Evolutionary conservation across 2,113 vertebrate species (phyloP).

Genomic region (Ochotona princeps): DNA sequence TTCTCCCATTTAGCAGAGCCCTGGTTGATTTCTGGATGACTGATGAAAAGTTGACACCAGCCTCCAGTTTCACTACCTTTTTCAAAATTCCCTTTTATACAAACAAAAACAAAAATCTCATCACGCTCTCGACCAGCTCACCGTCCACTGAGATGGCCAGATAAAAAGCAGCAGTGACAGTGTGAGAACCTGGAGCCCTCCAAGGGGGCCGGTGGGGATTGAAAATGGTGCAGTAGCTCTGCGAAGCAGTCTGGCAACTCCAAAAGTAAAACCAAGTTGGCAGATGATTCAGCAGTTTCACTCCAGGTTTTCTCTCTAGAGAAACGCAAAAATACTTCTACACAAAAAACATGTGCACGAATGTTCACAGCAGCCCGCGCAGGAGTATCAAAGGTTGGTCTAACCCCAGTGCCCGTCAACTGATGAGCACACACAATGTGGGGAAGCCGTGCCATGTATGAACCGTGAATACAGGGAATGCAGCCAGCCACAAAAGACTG

Average conservation of each 20-base stretch:
- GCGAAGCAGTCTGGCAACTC: conserved; percentile 7
- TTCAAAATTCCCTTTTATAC: neutral
- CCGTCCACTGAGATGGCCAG: neutral
- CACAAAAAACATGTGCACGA: neutral
- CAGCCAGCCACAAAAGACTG: neutral
- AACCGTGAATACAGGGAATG: neutral
- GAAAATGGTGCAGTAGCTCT: neutral
- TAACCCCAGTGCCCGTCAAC: neutral
- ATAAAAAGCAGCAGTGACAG: neutral
- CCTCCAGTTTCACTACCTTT: conserved; percentile 1
- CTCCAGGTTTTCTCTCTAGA: neutral
- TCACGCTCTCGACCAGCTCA: neutral
- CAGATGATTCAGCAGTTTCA: neutral
- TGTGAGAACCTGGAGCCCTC: neutral
- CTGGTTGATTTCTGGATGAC: neutral
- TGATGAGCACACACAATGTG: neutral
- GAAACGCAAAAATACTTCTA: neutral
- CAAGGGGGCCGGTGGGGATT: neutral
- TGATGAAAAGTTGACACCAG: neutral
- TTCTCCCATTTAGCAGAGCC: neutral
- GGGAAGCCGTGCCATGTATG: neutral
- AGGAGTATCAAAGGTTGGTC: neutral
- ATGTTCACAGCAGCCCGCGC: neutral
- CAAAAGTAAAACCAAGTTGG: neutral
- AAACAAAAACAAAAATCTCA: neutral